A percentile compares a stretch with the other conserved stretches of the same genome.
Evolutionary conservation across 2,888 invertebrate species (phyloP).

Genomic region (Hyposoter didymator): DNA sequence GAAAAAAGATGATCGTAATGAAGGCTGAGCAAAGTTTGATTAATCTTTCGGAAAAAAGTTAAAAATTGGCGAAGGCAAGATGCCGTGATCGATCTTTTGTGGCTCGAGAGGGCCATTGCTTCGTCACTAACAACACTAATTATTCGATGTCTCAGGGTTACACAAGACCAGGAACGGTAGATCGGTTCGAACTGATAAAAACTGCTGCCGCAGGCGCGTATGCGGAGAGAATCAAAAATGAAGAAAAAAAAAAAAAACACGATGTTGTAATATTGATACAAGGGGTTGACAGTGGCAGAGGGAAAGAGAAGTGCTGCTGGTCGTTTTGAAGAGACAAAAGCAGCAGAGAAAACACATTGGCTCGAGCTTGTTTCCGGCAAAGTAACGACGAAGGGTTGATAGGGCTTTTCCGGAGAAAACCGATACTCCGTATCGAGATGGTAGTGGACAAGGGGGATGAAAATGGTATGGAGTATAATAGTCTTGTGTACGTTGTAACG

Average conservation of each 20-base stretch:
- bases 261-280: neutral
- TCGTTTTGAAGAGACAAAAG: conserved; percentile 13
- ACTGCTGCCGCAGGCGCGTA: neutral
- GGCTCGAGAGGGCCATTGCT: neutral
- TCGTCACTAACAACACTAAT: neutral
- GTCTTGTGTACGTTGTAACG: conserved; percentile 36
- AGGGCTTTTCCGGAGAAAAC: conserved; percentile 45
- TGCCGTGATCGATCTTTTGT: neutral
- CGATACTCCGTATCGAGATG: conserved; percentile 49
- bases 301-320: neutral
- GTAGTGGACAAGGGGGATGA: conserved; percentile 33
- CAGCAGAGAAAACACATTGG: neutral
- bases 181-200: too few relatives aligned
- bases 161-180: too few relatives aligned
- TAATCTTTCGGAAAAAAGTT: neutral
- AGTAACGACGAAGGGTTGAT: conserved; percentile 46
- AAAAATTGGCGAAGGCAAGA: neutral
- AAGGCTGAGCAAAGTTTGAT: neutral
- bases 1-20: neutral
- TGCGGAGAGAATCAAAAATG: neutral
- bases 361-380: conserved; percentile 9
- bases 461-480: conserved; percentile 45
- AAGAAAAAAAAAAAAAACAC: neutral
- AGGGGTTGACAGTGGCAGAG: neutral
- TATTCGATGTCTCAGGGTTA: neutral